Conservation (phyloP, 2,888 invertebrate species). For the Rugalucina vietnamica region DNA sequence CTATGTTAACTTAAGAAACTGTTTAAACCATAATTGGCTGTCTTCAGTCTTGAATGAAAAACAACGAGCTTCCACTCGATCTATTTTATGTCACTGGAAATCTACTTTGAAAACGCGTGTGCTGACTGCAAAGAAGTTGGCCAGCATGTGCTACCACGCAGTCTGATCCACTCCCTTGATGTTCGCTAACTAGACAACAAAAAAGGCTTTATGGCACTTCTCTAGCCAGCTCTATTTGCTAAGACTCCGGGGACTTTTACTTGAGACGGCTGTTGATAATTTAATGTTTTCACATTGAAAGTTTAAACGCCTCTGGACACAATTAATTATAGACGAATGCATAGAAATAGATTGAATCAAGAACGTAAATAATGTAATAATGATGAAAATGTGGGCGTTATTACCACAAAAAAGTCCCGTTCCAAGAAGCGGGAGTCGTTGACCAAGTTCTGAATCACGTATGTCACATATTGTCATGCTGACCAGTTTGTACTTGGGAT, state of each 20-base stretch:
- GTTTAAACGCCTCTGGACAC: constrained; percentile 10
- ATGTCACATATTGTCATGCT: neutral
- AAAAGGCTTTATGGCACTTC: too few relatives aligned
- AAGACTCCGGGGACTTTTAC: too few relatives aligned
- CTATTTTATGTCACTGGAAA: too few relatives aligned
- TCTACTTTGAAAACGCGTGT: too few relatives aligned
- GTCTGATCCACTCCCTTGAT: too few relatives aligned
- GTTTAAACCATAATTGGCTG: too few relatives aligned
- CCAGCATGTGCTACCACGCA: neutral
- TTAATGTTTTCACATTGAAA: neutral
- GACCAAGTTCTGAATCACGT: neutral
- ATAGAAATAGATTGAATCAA: neutral
- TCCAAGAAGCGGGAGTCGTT: neutral
- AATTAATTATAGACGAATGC: neutral
- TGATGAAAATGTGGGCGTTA: neutral
- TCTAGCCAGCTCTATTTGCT: too few relatives aligned
- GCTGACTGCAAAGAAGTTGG: neutral
- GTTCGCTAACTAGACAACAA: too few relatives aligned
- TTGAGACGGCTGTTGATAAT: neutral
- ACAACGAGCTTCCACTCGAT: too few relatives aligned
- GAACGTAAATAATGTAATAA: constrained; percentile 14
- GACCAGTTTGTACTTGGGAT: constrained; percentile 11
- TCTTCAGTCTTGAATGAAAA: too few relatives aligned
- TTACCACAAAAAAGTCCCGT: neutral
- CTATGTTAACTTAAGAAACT: too few relatives aligned